phyloP scores from a whole-genome alignment of 1,140 invertebrate genomes.

The Drosophila sechellia region DNA sequence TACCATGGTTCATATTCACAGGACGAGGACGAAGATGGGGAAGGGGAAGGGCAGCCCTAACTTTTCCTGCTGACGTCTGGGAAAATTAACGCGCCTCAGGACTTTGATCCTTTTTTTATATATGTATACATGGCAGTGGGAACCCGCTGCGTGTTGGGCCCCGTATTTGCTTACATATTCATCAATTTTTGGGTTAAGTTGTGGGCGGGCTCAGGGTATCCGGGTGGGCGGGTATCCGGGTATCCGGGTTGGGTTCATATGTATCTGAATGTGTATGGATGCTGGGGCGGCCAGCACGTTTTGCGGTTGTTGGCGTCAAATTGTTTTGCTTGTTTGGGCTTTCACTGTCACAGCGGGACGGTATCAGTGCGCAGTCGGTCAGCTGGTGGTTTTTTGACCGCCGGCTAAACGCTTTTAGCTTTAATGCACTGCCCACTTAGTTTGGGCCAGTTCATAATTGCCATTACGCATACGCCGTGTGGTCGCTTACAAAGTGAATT shows the following conservation, averaged over 20 bases:
- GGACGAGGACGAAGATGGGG: not conserved
- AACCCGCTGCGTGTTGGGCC: conserved; percentile 61
- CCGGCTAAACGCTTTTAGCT: conserved; percentile 76
- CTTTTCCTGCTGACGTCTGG: conserved; percentile 76
- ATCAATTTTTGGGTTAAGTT: conserved; percentile 81
- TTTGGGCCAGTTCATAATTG: conserved; percentile 64
- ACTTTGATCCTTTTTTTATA: conserved; percentile 78
- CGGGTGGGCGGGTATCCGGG: not conserved
- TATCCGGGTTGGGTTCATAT: not conserved
- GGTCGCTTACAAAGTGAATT: conserved; percentile 54
- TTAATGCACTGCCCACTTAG: conserved; percentile 64
- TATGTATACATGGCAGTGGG: not conserved
- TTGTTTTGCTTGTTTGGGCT: conserved; percentile 80
- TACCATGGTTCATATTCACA: conserved; percentile 47
- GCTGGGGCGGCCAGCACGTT: conserved; percentile 55
- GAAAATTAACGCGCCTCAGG: conserved; percentile 79
- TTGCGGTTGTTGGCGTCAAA: conserved; percentile 79
- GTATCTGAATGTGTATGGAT: not conserved
- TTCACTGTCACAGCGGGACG: conserved; percentile 70
- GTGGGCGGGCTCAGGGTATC: conserved; percentile 44
- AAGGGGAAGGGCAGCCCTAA: conserved; percentile 26
- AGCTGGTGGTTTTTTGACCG: conserved; percentile 53
- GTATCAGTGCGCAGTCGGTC: conserved; percentile 64
- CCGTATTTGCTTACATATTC: conserved; percentile 80
- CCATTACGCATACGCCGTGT: conserved; percentile 73